Evolutionary conservation across 2,888 invertebrate species (phyloP), one percentile per base, ranked within the genome.

Genomic region (Lycaena phlaeas): DNA sequence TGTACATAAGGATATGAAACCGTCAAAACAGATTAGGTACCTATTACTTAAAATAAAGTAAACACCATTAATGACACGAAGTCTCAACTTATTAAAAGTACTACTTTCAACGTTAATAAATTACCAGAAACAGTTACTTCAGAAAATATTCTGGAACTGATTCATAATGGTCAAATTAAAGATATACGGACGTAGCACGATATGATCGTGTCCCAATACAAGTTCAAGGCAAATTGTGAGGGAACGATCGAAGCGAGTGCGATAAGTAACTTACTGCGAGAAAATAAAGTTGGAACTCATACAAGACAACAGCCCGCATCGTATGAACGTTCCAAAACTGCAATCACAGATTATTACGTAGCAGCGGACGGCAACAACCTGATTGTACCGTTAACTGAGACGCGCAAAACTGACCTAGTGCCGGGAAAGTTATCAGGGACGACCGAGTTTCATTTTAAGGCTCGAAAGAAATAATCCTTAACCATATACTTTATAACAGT

Each of bases 361-460:
- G 71, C 73, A 60, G 59, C 64, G 69, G 72, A 65, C 75, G 70
- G 68, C 73, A 67, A 68, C 74, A 78, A 81, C 79, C 75, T 76
- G 82, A 78, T 70, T 74, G 69, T 82, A 84, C 82, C 82, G 82
- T 84, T 84, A 79, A 61, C 62, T 69, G 72, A 71, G 69, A 71
- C 67, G 70, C 68, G 73, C 77, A 77, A 71, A 82, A 78, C 79
- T 82, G 82, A 84, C 82, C 82, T 82, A 84, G 75, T 84, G 75
- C 70, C 77, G 74, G 71, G 76, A 73, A 75, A 77, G 73, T 72
- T 77, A 78, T 75, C 78, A 78, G 72, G 66, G 68, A 70, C 75
- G 67, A 64, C 61, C 51, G 62, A 68, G 64, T 74, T 68, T 68
- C 68, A 71, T 66, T 71, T 71, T 62, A 66, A 68, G 66, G 57